phyloP scores from a whole-genome alignment of 1,140 invertebrate species.

The Drosophila kurseongensis region DNA sequence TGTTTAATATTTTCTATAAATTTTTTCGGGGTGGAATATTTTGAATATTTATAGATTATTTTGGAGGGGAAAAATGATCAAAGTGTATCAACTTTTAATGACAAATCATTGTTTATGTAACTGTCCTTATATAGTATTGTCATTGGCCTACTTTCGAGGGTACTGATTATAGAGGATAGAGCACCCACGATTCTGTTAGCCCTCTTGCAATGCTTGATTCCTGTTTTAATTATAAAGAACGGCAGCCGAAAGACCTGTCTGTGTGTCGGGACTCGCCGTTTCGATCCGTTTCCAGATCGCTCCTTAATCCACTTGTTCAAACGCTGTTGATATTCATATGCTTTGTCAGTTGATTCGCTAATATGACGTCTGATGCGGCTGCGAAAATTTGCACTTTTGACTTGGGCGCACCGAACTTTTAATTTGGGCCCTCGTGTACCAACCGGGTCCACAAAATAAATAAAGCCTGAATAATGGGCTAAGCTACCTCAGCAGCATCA shows the following conservation, averaged over 20 bases:
- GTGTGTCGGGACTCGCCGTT: slow-evolving; percentile 14
- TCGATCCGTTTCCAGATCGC: slow-evolving; percentile 21
- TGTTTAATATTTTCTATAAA: no score
- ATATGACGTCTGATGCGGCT: slow-evolving; percentile 81
- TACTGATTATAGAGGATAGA: not conserved
- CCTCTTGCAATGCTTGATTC: not conserved
- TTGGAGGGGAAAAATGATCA: no score
- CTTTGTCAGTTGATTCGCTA: slow-evolving; percentile 83
- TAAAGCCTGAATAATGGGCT: slow-evolving; percentile 81
- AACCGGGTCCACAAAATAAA: slow-evolving; percentile 65
- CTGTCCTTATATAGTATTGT: no score
- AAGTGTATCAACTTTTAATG: no score
- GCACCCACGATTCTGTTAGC: not conserved
- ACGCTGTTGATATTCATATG: slow-evolving; percentile 83
- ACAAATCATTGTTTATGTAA: no score
- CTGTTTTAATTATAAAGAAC: slow-evolving; percentile 58
- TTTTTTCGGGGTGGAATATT: no score
- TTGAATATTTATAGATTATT: no score
- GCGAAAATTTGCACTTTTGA: slow-evolving; percentile 83
- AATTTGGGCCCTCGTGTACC: slow-evolving; percentile 53
- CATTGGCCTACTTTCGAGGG: no score
- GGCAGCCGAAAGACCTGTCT: slow-evolving; percentile 24
- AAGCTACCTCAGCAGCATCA: slow-evolving; percentile 67
- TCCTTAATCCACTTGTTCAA: slow-evolving; percentile 81
- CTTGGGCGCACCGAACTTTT: slow-evolving; percentile 71